Evolutionary conservation across 2,113 vertebrate genomes (phyloP).

Genomic region (Narcine bancroftii): DNA sequence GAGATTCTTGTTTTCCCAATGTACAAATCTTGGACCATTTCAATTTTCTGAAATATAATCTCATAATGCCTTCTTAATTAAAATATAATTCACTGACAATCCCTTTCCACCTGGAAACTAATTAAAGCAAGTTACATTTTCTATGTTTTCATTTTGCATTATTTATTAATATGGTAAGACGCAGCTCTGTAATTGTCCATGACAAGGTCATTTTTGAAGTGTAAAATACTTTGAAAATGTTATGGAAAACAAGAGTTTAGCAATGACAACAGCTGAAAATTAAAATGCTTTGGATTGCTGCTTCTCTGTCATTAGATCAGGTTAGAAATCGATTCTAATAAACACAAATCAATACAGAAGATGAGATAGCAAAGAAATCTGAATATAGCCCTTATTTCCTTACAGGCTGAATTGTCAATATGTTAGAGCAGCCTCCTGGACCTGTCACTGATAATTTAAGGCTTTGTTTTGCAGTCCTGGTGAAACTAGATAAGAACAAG

Average conservation of each 20-base stretch:
- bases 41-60: background rate
- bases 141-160: background rate
- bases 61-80: background rate
- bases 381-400: constrained; percentile 24
- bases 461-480: constrained; percentile 27
- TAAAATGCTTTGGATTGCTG: constrained; percentile 5
- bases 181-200: background rate
- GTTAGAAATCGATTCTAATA: background rate
- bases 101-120: constrained; percentile 19
- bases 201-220: constrained; percentile 11
- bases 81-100: constrained; percentile 25
- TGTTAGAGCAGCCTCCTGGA: constrained; percentile 14
- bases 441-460: constrained; percentile 30
- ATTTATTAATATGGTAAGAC: constrained; percentile 38
- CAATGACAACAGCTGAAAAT: background rate
- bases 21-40: background rate
- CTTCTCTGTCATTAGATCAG: constrained; percentile 19
- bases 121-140: background rate
- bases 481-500: constrained; percentile 32
- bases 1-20: background rate
- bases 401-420: background rate
- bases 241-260: background rate
- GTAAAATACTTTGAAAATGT: background rate
- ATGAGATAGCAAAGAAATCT: constrained; percentile 19
- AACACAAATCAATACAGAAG: background rate